These are phyloP conservation scores for Heteromurus nitidus DNA, from an alignment of 2,888 invertebrate genomes.

Conservation along the genomic window DNA sequence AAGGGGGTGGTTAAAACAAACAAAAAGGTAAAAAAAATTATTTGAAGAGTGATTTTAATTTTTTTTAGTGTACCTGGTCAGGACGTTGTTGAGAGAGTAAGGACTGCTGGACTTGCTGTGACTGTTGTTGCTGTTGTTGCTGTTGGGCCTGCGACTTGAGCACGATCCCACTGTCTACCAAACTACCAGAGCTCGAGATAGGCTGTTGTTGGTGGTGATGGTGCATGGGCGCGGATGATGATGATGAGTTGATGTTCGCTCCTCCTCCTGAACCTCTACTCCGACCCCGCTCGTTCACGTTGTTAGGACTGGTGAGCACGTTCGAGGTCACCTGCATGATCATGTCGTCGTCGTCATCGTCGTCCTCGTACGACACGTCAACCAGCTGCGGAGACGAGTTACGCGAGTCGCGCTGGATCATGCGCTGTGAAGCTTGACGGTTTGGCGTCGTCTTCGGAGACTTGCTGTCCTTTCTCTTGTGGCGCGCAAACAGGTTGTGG, in stretches of 20 bases:
- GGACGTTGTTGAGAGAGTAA: neutral
- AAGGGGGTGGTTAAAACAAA: no score
- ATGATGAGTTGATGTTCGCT: neutral
- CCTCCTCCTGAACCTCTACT: neutral
- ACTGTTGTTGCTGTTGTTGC: neutral
- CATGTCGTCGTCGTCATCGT: slow-evolving; percentile 62
- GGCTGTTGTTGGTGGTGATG: slow-evolving; percentile 28
- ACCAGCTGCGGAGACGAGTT: slow-evolving; percentile 65
- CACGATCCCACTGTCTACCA: slow-evolving; percentile 34
- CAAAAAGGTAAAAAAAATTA: no score
- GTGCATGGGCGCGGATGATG: neutral
- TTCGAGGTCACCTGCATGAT: slow-evolving; percentile 66
- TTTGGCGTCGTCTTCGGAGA: slow-evolving; percentile 49
- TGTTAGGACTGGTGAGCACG: slow-evolving; percentile 22
- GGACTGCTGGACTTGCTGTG: no score
- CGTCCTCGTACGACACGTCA: slow-evolving; percentile 67
- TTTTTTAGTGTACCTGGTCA: neutral
- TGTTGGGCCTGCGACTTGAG: slow-evolving; percentile 25
- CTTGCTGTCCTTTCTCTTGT: slow-evolving; percentile 64
- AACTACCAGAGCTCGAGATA: slow-evolving; percentile 39
- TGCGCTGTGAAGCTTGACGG: slow-evolving; percentile 32
- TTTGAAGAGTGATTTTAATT: no score
- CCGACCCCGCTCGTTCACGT: slow-evolving; percentile 8
- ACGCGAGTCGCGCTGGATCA: slow-evolving; percentile 13
- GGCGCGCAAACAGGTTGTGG: slow-evolving; percentile 74